Base-by-base conservation (phyloP, 2,113 vertebrate genomes). In the Passer domesticus region DNA sequence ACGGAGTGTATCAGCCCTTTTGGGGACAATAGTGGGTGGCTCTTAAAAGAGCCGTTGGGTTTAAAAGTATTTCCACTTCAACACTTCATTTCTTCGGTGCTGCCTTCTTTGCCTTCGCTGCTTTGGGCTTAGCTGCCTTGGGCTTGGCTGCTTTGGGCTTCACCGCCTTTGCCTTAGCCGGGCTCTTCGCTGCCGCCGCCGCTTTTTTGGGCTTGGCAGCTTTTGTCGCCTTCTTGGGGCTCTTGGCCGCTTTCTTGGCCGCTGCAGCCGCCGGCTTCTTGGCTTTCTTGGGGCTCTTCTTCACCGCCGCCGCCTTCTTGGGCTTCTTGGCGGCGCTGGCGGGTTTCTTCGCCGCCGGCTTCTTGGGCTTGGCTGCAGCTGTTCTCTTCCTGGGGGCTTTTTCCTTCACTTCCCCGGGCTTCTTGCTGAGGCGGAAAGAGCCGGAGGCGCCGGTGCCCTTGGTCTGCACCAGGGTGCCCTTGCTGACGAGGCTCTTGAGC, bases 1-100 rank as follows among this genome's bases (percentile, higher is more conserved):
- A 52, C 3, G 19, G 81, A 95, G 95, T 79, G 94, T 37, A 47
- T 55, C 97, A 86, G 33, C 93, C 84, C 94, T 91, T 95, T 93
- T n/a, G 3, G 6, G 62, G 77, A 93, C 19, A 33, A 23, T 2
- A 81, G 50, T 97, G 56, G 59, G 96, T 97, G 97, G 98, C 97
- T 97, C 97, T 98, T 97, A 98, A 98, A 98, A 98, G 98, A 98
- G 97, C 97, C 97, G 95, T 97, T 98, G 91, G 97, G 85, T 96
- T 87, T 68, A 33, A 87, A 43, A 90, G 68, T 81, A 98, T 50
- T 90, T 97, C 86, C 89, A 92, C 87, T 89, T 92, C 37, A 94
- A 44, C 59, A 69, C 83, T 74, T 96, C 93, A 96, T 50, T 97
- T 98, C 86, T 94, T 97, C 1, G 94, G 23, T 0, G 89, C 78